phyloP scores from a whole-genome alignment of 2,888 invertebrate genomes.

The Lissocephala sabroskyi region DNA sequence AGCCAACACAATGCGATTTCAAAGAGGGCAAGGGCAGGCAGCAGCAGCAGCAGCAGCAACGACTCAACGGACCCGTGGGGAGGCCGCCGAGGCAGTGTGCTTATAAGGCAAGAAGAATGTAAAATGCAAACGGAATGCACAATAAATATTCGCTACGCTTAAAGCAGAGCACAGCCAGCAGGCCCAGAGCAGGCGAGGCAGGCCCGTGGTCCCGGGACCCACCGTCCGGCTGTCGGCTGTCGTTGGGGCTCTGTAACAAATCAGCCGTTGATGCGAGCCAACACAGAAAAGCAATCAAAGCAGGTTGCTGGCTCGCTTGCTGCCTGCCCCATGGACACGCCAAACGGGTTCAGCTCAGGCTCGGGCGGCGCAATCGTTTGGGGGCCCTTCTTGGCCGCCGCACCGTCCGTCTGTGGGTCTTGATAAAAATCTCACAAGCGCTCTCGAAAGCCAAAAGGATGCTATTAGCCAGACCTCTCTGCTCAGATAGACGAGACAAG shows the following conservation, averaged over 20 bases:
- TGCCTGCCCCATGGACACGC: background rate
- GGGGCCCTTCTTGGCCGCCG: background rate
- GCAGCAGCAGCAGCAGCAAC: conserved; percentile 7
- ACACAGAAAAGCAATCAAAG: conserved; percentile 58
- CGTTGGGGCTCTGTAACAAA: conserved; percentile 1
- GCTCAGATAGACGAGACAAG: too few relatives aligned
- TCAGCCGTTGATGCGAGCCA: conserved; percentile 10
- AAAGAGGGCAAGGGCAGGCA: conserved; percentile 8
- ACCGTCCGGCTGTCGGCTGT: too few relatives aligned
- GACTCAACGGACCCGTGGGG: too few relatives aligned
- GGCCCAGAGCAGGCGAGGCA: too few relatives aligned
- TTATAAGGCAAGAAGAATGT: too few relatives aligned
- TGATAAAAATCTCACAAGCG: conserved; percentile 5
- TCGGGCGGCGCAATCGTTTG: too few relatives aligned
- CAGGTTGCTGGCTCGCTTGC: conserved; percentile 34
- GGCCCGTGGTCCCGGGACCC: too few relatives aligned
- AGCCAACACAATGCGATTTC: too few relatives aligned
- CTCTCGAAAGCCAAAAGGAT: background rate
- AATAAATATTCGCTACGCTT: conserved; percentile 66
- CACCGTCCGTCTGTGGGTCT: background rate
- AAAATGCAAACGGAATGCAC: conserved; percentile 64
- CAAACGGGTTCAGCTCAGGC: conserved; percentile 42
- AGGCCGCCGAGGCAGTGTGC: too few relatives aligned
- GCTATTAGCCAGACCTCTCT: conserved; percentile 1
- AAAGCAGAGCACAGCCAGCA: conserved; percentile 12